Percentiles rank a stretch among this genome's conserved stretches.
These are phyloP conservation scores for Clupea harengus DNA, from an alignment of 2,113 vertebrate species.

Conservation along the genomic window DNA sequence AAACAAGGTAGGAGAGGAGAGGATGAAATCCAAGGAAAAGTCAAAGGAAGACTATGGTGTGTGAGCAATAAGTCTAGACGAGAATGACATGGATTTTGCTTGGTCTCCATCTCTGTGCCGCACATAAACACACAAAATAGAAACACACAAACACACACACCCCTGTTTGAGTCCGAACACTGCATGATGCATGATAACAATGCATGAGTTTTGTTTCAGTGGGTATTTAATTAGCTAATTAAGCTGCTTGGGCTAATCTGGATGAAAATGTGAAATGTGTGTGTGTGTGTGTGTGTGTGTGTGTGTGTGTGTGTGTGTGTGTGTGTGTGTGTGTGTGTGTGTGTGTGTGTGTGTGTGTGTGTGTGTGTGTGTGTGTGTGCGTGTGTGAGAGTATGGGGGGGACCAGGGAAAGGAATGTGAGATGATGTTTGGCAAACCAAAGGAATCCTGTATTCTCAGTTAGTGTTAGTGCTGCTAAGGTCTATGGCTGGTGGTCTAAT, in stretches of 20 bases:
- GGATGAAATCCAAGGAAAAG: neutral
- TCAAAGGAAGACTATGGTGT: neutral
- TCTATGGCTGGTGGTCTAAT: neutral
- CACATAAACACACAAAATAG: neutral
- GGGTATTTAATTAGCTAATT: neutral
- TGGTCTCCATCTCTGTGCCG: neutral
- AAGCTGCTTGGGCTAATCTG: neutral
- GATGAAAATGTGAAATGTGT: neutral
- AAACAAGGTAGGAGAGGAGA: neutral
- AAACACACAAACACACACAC: neutral
- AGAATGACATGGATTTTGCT: neutral
- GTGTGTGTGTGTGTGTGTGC: neutral
- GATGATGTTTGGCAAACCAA: constrained; percentile 1
- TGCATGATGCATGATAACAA: neutral
- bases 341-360: constrained; percentile 24
- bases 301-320: constrained; percentile 7
- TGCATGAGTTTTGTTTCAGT: neutral
- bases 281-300: neutral
- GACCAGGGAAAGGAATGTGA: neutral
- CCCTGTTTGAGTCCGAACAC: neutral
- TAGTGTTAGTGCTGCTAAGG: neutral
- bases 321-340: constrained; percentile 7
- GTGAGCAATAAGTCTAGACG: neutral
- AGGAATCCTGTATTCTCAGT: neutral
- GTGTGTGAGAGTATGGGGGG: neutral